Evolutionary conservation across 2,797 vertebrate genomes (phyloP).

Genomic region (Rhodeus uyekii): DNA sequence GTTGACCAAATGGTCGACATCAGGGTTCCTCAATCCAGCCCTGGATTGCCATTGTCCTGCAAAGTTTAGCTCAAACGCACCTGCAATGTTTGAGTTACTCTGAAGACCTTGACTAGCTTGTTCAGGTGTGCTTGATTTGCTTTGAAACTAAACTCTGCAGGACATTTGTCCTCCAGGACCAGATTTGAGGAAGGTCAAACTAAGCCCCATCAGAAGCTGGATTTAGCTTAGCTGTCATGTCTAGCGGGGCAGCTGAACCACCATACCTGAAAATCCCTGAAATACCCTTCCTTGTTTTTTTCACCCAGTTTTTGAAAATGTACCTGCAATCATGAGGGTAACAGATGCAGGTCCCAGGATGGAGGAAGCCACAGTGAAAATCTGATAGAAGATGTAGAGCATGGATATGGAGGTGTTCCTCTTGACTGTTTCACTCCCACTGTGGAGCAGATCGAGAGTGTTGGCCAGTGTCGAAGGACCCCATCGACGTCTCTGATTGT

Average conservation of each 20-base stretch:
- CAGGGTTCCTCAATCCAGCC: background rate
- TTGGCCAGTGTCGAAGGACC: conserved; percentile 84
- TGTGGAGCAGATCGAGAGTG: conserved; percentile 80
- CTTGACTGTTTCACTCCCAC: conserved; percentile 73
- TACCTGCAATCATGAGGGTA: conserved; percentile 83
- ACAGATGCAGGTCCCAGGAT: conserved; percentile 85
- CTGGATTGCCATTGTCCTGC: background rate
- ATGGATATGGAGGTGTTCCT: conserved; percentile 79
- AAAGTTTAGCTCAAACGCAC: background rate
- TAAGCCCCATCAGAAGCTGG: background rate
- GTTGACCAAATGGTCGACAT: background rate
- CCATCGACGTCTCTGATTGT: conserved; percentile 84
- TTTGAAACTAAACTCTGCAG: too few species aligned
- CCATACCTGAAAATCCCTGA: background rate
- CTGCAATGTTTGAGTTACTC: background rate
- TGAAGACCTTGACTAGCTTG: background rate
- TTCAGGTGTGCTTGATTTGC: background rate
- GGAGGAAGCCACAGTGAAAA: conserved; percentile 78
- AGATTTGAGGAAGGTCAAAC: background rate
- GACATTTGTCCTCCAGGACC: too few species aligned
- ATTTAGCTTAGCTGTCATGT: background rate
- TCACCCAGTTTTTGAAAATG: background rate
- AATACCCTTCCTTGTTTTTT: background rate
- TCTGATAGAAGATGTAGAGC: conserved; percentile 76
- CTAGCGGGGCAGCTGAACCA: background rate